phyloP scores from a whole-genome alignment of 2,113 vertebrate species.

The Salvelinus sp. region DNA sequence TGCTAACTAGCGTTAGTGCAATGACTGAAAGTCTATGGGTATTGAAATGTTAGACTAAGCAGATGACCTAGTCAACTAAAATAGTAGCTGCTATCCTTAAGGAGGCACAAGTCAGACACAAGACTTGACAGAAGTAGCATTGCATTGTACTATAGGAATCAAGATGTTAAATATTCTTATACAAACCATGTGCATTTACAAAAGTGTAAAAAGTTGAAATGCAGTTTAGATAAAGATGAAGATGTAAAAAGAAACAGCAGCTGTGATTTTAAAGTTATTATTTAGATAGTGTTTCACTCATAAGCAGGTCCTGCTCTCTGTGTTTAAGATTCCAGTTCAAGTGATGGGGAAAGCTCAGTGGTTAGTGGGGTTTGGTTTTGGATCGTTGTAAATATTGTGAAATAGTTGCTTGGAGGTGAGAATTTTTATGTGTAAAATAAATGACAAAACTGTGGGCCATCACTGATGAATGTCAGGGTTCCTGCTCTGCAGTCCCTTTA shows the following conservation, averaged over 20 bases:
- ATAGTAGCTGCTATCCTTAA: no score
- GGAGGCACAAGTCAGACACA: no score
- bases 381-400: conserved; percentile 68
- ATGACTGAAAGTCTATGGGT: no score
- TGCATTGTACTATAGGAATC: conserved; percentile 14
- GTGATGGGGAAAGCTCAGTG: conserved; percentile 7
- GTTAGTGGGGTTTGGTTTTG: conserved; percentile 28
- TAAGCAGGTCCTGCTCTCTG: conserved; percentile 16
- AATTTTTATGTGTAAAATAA: conserved; percentile 48
- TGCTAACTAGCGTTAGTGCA: no score
- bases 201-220: conserved; percentile 4
- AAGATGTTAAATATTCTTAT: conserved; percentile 15
- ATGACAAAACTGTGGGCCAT: conserved; percentile 39
- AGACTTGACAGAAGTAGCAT: background rate
- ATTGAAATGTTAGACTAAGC: no score
- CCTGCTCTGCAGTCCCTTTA: conserved; percentile 55
- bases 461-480: conserved; percentile 67
- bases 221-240: conserved; percentile 19
- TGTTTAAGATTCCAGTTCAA: conserved; percentile 26
- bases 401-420: conserved; percentile 57
- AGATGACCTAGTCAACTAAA: no score
- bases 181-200: conserved; percentile 12
- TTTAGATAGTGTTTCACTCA: conserved; percentile 31
- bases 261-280: conserved; percentile 38
- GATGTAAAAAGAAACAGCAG: conserved; percentile 21